These are phyloP conservation scores for Bolinopsis microptera DNA, from an alignment of 37 sponge, comb jelly and placozoan genomes.

Conservation along the genomic window DNA sequence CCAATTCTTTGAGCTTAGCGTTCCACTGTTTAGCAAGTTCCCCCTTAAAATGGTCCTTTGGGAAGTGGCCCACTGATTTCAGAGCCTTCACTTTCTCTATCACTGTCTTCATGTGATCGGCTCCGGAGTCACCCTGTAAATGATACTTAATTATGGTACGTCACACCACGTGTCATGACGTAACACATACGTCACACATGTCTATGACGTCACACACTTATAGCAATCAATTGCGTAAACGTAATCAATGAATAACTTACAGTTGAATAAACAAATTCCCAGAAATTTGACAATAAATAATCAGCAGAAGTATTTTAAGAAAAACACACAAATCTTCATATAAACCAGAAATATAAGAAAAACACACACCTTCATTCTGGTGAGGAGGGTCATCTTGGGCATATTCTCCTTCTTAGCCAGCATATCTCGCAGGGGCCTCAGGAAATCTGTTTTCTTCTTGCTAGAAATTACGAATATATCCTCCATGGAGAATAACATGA, in stretches of 20 bases:
- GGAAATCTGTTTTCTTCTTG: conserved; percentile 92
- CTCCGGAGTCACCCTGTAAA: conserved; percentile 27
- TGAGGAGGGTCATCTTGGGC: conserved; percentile 70
- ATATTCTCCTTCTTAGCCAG: conserved; percentile 68
- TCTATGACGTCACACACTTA: no score
- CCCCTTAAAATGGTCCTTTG: conserved; percentile 28
- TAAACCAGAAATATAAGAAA: no score
- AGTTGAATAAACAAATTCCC: no score
- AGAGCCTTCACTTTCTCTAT: conserved; percentile 8
- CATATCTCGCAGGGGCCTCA: conserved; percentile 73
- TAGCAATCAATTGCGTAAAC: no score
- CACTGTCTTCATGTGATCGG: conserved; percentile 34
- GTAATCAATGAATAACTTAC: no score
- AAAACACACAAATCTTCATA: no score
- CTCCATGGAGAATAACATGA: conserved; percentile 79
- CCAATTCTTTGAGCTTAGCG: conserved; percentile 20
- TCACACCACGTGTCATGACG: no score
- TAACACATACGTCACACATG: no score
- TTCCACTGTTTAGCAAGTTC: background rate
- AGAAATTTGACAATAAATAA: no score
- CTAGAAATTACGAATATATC: conserved; percentile 80
- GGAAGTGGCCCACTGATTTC: conserved; percentile 1
- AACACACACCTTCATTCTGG: conserved; percentile 74
- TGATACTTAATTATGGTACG: no score
- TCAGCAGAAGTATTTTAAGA: no score